Evolutionary conservation across 2,888 invertebrate species (phyloP).

Genomic region (Trissolcus japonicus): DNA sequence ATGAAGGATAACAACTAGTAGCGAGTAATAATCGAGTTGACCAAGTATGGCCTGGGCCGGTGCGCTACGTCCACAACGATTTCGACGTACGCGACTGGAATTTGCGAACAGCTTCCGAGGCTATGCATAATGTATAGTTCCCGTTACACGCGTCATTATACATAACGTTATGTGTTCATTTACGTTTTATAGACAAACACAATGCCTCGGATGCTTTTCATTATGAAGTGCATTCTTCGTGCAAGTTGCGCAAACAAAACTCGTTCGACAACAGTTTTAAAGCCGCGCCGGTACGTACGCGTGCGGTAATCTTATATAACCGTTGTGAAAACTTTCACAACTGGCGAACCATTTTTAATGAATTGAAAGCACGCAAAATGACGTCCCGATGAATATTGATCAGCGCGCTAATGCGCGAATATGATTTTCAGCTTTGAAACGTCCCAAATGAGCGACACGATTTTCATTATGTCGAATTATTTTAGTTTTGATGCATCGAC

Average conservation of each 20-base stretch:
- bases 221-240: constrained; percentile 37
- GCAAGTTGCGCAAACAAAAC: constrained; percentile 20
- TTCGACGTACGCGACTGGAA: constrained; percentile 55
- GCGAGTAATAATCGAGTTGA: constrained; percentile 55
- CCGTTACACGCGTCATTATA: constrained; percentile 53
- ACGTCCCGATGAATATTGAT: no score
- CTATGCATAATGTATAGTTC: constrained; percentile 55
- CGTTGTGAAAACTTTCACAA: background rate
- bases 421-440: no score
- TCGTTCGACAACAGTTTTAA: no score
- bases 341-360: no score
- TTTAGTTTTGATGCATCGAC: no score
- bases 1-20: constrained; percentile 49
- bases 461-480: no score
- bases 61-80: constrained; percentile 52
- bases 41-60: constrained; percentile 50
- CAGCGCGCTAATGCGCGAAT: no score
- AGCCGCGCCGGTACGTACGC: no score
- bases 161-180: constrained; percentile 55
- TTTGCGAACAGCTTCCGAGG: constrained; percentile 50
- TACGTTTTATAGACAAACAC: constrained; percentile 45
- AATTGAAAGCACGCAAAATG: no score
- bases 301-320: no score
- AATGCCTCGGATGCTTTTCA: constrained; percentile 38
- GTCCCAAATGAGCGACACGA: no score